Conservation (phyloP, 2,113 vertebrate species). For the Garra rufa region DNA sequence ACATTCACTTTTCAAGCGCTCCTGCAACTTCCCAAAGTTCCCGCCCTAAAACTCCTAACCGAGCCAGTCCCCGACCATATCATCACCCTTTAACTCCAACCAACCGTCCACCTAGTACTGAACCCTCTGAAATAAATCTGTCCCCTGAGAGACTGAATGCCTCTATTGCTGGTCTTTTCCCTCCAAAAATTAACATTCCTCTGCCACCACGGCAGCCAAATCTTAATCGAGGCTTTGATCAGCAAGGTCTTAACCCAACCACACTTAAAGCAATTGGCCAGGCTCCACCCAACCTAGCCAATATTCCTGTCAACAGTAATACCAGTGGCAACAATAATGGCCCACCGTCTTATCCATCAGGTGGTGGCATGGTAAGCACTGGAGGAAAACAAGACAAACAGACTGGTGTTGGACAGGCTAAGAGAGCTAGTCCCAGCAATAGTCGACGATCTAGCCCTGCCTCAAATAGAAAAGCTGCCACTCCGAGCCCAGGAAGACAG, state of each 20-base stretch:
- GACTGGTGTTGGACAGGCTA: constrained; percentile 79
- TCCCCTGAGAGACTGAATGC: constrained; percentile 98
- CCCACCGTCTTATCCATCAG: constrained; percentile 71
- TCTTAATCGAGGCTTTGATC: constrained; percentile 94
- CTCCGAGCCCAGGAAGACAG: constrained; percentile 94
- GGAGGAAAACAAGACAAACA: constrained; percentile 88
- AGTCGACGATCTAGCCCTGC: constrained; percentile 93
- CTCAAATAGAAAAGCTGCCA: constrained; percentile 88
- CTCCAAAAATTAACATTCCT: constrained; percentile 98
- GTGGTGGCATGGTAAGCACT: constrained; percentile 59
- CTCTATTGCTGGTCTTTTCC: constrained; percentile 97
- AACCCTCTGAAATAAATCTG: constrained; percentile 96
- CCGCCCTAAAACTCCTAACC: constrained; percentile 95
- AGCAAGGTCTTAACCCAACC: constrained; percentile 97
- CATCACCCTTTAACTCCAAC: constrained; percentile 96
- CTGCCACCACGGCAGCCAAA: constrained; percentile 91
- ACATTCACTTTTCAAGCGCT: constrained; percentile 90
- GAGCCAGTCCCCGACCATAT: constrained; percentile 95
- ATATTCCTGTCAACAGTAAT: constrained; percentile 69
- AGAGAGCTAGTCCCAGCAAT: constrained; percentile 93
- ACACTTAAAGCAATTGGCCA: constrained; percentile 98
- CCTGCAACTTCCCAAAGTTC: constrained; percentile 91
- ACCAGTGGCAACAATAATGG: constrained; percentile 69
- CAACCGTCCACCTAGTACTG: constrained; percentile 96
- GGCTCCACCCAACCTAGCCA: constrained; percentile 86